Percentiles rank a stretch among this genome's conserved stretches.
Conservation (phyloP, 2,797 vertebrate species). For the Cirrhinus mrigala region DNA sequence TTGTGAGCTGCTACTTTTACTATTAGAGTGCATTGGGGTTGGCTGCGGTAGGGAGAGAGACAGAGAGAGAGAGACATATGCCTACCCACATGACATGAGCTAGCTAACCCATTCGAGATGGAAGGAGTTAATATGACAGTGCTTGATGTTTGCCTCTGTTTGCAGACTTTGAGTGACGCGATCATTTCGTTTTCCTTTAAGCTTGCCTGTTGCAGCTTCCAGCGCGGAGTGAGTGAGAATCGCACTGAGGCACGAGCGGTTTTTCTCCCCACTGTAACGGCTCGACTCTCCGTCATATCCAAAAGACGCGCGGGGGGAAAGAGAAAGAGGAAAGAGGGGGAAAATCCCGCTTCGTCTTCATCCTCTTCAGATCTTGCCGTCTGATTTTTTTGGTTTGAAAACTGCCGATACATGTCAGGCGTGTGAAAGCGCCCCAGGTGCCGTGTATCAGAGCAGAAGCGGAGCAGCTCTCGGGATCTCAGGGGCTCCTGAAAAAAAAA, state of each 20-base stretch:
- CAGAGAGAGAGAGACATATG: slow-evolving; percentile 66
- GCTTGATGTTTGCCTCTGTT: slow-evolving; percentile 81
- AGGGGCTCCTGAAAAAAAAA: slow-evolving; percentile 79
- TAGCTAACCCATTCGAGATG: slow-evolving; percentile 71
- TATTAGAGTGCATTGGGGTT: slow-evolving; percentile 49
- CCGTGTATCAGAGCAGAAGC: slow-evolving; percentile 81
- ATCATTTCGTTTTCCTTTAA: slow-evolving; percentile 89
- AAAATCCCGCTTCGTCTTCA: slow-evolving; percentile 64
- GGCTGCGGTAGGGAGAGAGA: slow-evolving; percentile 56
- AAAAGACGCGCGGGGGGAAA: slow-evolving; percentile 68
- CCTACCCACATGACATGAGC: slow-evolving; percentile 79
- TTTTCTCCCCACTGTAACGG: slow-evolving; percentile 66
- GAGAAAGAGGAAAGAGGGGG: slow-evolving; percentile 55
- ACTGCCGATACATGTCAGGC: slow-evolving; percentile 79
- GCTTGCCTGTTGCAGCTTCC: slow-evolving; percentile 93
- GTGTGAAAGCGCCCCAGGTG: slow-evolving; percentile 80
- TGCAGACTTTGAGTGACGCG: slow-evolving; percentile 92
- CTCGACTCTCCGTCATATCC: slow-evolving; percentile 75
- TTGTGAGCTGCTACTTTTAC: slow-evolving; percentile 52
- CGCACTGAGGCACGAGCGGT: slow-evolving; percentile 72
- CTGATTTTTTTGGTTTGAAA: slow-evolving; percentile 67
- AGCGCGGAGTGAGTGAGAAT: slow-evolving; percentile 77
- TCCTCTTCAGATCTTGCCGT: slow-evolving; percentile 66
- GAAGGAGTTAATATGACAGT: slow-evolving; percentile 82
- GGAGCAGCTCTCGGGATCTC: slow-evolving; percentile 74